These are phyloP conservation scores for Ophraella communa DNA, from an alignment of 2,888 invertebrate genomes.

Conservation along the genomic window DNA sequence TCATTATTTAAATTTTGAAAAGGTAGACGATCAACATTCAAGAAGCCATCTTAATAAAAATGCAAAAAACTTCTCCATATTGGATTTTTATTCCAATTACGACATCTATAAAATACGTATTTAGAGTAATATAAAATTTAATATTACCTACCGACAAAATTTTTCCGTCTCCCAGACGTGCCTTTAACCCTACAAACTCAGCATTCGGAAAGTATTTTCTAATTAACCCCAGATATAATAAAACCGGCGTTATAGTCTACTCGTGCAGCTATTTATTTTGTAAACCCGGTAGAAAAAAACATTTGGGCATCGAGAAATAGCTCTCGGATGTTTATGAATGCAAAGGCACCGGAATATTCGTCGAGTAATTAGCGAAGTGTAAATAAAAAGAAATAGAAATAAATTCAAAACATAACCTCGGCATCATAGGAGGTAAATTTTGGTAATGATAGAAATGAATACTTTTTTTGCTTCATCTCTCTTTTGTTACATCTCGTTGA, in stretches of 20 bases:
- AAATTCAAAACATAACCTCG: not conserved
- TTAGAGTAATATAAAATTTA: slow-evolving; percentile 18
- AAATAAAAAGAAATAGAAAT: not conserved
- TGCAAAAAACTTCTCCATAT: not conserved
- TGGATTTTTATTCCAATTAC: too few species aligned
- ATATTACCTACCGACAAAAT: slow-evolving; percentile 7
- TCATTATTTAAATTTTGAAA: too few species aligned
- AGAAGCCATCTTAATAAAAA: not conserved
- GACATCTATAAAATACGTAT: not conserved
- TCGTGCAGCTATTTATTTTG: slow-evolving; percentile 19
- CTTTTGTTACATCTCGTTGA: too few species aligned
- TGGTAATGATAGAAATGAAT: not conserved
- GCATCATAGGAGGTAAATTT: not conserved
- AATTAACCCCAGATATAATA: slow-evolving; percentile 26
- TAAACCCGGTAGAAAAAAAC: slow-evolving; percentile 7
- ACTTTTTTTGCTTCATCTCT: too few species aligned
- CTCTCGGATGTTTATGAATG: slow-evolving; percentile 17
- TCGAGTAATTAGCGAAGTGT: slow-evolving; percentile 8
- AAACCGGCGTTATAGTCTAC: slow-evolving; percentile 24
- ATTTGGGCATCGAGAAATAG: slow-evolving; percentile 9
- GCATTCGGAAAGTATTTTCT: slow-evolving; percentile 25
- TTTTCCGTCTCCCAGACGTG: slow-evolving; percentile 19
- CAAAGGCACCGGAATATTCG: slow-evolving; percentile 7
- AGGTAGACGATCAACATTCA: not conserved
- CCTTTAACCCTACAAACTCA: slow-evolving; percentile 18